Evolutionary conservation across 2,797 vertebrate species (phyloP).

Genomic region (Hyperoplus immaculatus): DNA sequence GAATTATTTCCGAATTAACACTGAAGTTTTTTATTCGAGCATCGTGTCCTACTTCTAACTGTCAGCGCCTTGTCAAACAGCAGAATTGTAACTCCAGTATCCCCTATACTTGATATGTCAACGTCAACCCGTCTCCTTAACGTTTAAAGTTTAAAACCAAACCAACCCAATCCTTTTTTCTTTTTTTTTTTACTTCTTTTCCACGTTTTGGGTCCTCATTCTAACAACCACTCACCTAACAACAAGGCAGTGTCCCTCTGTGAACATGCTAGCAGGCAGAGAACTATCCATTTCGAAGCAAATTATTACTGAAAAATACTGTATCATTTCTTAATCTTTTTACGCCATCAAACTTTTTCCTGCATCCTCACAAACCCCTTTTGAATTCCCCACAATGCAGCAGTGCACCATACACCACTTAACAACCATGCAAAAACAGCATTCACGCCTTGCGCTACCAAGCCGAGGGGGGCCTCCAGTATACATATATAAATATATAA

Average conservation of each 20-base stretch:
- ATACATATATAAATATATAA: slow-evolving; percentile 84
- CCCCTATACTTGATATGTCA: slow-evolving; percentile 28
- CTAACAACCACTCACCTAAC: slow-evolving; percentile 30
- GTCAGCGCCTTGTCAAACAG: slow-evolving; percentile 47
- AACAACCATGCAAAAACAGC: slow-evolving; percentile 73
- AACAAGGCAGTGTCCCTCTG: slow-evolving; percentile 33
- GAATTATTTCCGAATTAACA: slow-evolving; percentile 46
- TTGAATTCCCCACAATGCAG: slow-evolving; percentile 32
- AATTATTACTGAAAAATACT: slow-evolving; percentile 55
- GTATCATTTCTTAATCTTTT: slow-evolving; percentile 46
- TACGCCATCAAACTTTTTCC: slow-evolving; percentile 47
- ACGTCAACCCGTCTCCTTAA: slow-evolving; percentile 1
- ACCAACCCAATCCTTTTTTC: slow-evolving; percentile 13
- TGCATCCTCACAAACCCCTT: slow-evolving; percentile 11
- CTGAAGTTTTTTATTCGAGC: slow-evolving; percentile 21
- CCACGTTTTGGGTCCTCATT: slow-evolving; percentile 32
- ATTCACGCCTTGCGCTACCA: slow-evolving; percentile 70
- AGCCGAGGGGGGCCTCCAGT: slow-evolving; percentile 75
- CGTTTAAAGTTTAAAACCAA: slow-evolving; percentile 22
- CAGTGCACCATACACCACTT: slow-evolving; percentile 42
- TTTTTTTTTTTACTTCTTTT: background rate
- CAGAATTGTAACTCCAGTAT: slow-evolving; percentile 73
- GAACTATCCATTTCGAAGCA: slow-evolving; percentile 41
- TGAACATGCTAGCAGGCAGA: slow-evolving; percentile 40
- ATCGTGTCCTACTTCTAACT: slow-evolving; percentile 46